These are phyloP conservation scores for Onychorhynchus coronatus DNA, from an alignment of 2,113 vertebrate species.

Conservation along the genomic window DNA sequence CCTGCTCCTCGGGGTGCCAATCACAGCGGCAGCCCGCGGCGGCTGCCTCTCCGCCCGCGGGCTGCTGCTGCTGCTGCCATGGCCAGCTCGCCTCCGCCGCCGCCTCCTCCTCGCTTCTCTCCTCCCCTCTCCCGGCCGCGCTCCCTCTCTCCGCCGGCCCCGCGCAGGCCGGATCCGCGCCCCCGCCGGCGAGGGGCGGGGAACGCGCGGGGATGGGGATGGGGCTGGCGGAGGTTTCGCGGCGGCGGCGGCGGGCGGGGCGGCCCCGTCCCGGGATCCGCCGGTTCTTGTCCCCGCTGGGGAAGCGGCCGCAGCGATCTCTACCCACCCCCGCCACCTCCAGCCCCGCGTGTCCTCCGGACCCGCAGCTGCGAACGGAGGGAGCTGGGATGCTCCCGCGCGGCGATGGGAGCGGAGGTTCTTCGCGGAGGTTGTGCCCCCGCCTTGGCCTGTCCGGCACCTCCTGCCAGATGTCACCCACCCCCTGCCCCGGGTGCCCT, in stretches of 20 bases:
- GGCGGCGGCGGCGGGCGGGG: background rate
- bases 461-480: background rate
- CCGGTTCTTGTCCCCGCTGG: background rate
- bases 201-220: background rate
- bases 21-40: too few relatives aligned
- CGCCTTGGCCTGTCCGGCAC: rapidly evolving
- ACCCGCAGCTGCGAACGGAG: background rate
- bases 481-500: background rate
- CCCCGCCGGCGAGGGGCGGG: background rate
- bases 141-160: background rate
- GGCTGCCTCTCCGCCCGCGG: too few relatives aligned
- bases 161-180: background rate
- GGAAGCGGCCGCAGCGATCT: background rate
- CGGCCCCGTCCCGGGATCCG: background rate
- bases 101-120: background rate
- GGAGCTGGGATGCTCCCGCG: background rate
- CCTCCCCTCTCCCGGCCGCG: background rate
- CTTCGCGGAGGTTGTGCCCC: background rate
- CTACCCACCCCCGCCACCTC: background rate
- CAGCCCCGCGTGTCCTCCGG: background rate
- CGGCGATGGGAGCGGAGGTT: background rate
- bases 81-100: background rate
- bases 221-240: background rate
- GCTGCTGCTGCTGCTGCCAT: constrained; percentile 34
- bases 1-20: too few relatives aligned